Evolutionary conservation across 1,140 invertebrate genomes (phyloP), one percentile per base, ranked within the genome.

Genomic region (Pseudomyrmex sp.): DNA sequence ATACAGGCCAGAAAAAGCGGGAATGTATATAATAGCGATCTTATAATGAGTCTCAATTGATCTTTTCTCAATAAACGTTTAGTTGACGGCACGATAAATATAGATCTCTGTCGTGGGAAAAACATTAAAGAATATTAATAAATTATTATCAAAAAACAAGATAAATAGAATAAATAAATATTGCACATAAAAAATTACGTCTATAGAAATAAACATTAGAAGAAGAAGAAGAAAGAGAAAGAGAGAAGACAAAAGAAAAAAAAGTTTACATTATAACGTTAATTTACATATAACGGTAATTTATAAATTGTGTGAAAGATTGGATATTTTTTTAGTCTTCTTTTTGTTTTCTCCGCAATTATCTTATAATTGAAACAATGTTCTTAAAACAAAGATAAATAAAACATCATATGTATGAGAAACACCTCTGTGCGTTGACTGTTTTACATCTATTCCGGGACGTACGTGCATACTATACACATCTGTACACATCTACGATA

Each of bases 41-140:
- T 1, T 12, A 35, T 72, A 80, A 80, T 61, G 3, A 72, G 12
- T 61, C 12, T 72, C 9, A 20, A 59, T 66, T 35, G 35, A 48
- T 62, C 26, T 82, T 8, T 8, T 20, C 2, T 44, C 13, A 46
- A 52, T 26, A 18, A 23, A 46, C 59, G 15, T n/a, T 18, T 46
- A 13, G 46, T 15, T 2, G 15, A 15, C 7, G 13, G 5, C 35
- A 35, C 35, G 35, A 2, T 52, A 59, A 70, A 20, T 10, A 26
- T 12, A 35, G 5, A 35, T 35, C 35, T 35, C 0, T 35, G 23
- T 2, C n/a, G 18, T 50, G 3, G 35, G 0, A 35, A 44, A 35
- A 35, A 15, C 12, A 46, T 58, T 8, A 23, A 26, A 4, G 12
- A 58, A 10, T 58, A n/a, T 48, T 4, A 35, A 46, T n/a, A 10